A percentile compares a stretch with the other conserved stretches of the same genome.
Conservation (phyloP, 2,113 vertebrate species). For the Melanocharis versteri region DNA sequence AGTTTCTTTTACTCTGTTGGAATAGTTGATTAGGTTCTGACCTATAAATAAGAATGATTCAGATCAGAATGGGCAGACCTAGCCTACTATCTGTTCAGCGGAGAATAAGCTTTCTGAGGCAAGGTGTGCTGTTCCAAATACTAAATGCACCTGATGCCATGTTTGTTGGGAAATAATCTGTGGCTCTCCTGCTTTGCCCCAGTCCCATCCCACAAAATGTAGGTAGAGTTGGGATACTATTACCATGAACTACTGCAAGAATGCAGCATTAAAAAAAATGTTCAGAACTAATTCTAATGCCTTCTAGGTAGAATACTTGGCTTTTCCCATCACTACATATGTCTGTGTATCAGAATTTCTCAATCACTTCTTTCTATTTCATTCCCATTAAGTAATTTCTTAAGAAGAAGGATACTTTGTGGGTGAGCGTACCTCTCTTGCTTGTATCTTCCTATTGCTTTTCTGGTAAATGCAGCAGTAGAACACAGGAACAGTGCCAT, state of each 20-base stretch:
- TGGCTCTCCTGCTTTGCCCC: not conserved
- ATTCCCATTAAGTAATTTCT: not conserved
- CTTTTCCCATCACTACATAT: not conserved
- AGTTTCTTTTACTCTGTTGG: not conserved
- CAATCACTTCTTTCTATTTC: not conserved
- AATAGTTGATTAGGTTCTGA: not conserved
- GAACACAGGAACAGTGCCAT: not conserved
- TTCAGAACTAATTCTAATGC: not conserved
- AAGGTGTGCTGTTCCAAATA: not conserved
- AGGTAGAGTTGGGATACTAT: not conserved
- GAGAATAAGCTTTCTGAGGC: not conserved
- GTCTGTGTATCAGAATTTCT: not conserved
- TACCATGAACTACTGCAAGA: not conserved
- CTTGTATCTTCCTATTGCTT: not conserved
- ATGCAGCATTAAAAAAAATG: not conserved
- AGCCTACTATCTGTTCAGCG: not conserved
- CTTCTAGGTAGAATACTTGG: not conserved
- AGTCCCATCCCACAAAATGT: rapidly evolving
- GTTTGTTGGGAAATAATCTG: not conserved
- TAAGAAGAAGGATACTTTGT: not conserved
- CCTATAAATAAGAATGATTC: not conserved
- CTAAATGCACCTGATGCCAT: rapidly evolving
- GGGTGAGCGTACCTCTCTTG: not conserved
- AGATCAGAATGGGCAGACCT: not conserved
- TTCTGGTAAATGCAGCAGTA: not conserved